Conservation (phyloP, 92 coral and sea anemone species). For the Palythoa grandis region DNA sequence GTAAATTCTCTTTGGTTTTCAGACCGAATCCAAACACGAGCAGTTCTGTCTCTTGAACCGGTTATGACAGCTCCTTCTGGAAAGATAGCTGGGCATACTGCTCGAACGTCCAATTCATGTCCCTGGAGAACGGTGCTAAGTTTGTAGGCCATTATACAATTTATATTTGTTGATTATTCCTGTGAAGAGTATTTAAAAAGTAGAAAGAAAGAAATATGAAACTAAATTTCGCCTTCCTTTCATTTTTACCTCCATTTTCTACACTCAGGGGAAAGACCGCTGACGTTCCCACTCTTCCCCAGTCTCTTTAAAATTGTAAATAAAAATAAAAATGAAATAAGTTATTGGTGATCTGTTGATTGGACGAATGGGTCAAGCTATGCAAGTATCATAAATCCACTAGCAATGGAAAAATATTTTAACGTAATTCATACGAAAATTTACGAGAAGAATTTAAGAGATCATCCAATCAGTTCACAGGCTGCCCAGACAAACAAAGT, state of each 20-base stretch:
- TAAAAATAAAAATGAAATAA: too few species aligned
- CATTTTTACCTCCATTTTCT: neutral
- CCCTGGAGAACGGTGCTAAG: conserved; percentile 91
- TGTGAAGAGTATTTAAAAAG: too few species aligned
- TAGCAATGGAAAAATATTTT: too few species aligned
- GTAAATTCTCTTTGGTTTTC: conserved; percentile 64
- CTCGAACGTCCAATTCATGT: conserved; percentile 95
- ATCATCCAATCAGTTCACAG: too few species aligned
- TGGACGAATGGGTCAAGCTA: too few species aligned
- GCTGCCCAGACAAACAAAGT: too few species aligned
- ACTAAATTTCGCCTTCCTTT: conserved; percentile 12
- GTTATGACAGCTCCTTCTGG: conserved; percentile 88
- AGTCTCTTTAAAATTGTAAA: neutral
- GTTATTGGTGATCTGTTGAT: too few species aligned
- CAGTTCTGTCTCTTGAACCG: conserved; percentile 89
- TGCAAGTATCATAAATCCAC: too few species aligned
- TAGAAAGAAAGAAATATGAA: neutral
- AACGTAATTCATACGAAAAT: too few species aligned
- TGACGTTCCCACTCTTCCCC: conserved; percentile 14
- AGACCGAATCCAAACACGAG: conserved; percentile 82
- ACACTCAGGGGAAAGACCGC: conserved; percentile 26
- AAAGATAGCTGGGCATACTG: conserved; percentile 87
- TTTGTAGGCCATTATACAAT: conserved; percentile 77
- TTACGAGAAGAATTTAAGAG: too few species aligned
- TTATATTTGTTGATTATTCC: neutral